Percentiles rank a stretch among this genome's conserved stretches.
Conservation (phyloP, 2,888 invertebrate genomes). For the Lasioglossum lativentre region DNA sequence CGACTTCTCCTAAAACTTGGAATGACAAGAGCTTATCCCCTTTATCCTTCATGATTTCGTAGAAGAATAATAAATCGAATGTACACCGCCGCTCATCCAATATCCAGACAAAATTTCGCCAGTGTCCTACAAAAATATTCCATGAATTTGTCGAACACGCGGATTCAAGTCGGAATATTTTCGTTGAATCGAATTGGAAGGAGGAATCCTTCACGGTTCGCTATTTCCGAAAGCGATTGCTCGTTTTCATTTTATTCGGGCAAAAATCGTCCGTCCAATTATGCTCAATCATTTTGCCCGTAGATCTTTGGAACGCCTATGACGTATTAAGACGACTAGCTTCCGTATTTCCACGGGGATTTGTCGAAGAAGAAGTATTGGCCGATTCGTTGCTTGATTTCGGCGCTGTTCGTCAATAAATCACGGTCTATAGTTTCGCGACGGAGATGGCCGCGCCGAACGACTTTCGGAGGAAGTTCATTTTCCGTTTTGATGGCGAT, state of each 20-base stretch:
- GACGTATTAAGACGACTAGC: not conserved
- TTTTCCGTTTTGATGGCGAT: constrained; percentile 28
- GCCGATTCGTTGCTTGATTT: not conserved
- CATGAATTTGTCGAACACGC: not conserved
- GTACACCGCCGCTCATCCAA: no score
- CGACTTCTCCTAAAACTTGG: not conserved
- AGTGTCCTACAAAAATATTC: not conserved
- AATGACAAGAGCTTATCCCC: not conserved
- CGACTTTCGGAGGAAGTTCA: constrained; percentile 14
- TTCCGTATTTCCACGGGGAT: not conserved
- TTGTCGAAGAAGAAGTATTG: not conserved
- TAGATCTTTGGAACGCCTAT: not conserved
- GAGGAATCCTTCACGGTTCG: not conserved
- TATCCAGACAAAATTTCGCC: not conserved
- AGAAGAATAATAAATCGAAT: not conserved
- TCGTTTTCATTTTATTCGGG: not conserved
- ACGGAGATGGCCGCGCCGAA: not conserved
- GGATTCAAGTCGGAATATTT: not conserved
- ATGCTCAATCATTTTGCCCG: not conserved
- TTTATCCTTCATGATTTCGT: not conserved
- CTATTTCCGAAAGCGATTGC: not conserved
- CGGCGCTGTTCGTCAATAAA: no score
- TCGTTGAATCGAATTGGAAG: not conserved
- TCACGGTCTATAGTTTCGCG: not conserved
- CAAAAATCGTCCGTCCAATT: not conserved